phyloP scores from a whole-genome alignment of 2,113 vertebrate genomes.

The Noturus placidus region DNA sequence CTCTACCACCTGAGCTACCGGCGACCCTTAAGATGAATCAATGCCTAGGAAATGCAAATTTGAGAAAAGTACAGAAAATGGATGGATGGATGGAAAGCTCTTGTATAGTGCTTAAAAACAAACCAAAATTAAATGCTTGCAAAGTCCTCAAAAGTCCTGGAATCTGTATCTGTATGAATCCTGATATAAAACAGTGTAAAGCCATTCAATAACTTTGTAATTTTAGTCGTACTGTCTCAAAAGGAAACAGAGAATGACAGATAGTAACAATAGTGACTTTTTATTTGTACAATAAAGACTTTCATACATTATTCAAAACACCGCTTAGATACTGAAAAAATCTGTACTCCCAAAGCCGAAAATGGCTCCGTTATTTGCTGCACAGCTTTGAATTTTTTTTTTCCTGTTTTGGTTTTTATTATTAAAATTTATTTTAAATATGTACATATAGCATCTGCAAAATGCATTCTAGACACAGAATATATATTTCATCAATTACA shows the following conservation, averaged over 20 bases:
- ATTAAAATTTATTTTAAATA: slow-evolving; percentile 82
- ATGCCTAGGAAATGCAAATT: too few species aligned
- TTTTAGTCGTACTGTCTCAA: not conserved
- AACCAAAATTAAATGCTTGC: too few species aligned
- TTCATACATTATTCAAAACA: slow-evolving; percentile 99
- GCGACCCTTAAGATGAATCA: too few species aligned
- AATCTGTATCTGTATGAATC: too few species aligned
- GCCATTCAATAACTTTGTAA: not conserved
- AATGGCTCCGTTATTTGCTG: slow-evolving; percentile 93
- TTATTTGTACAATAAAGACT: slow-evolving; percentile 99
- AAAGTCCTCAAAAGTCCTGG: too few species aligned
- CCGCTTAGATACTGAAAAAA: slow-evolving; percentile 99
- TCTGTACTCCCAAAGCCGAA: slow-evolving; percentile 95
- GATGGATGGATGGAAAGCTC: too few species aligned
- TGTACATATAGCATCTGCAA: slow-evolving; percentile 91
- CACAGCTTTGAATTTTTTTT: slow-evolving; percentile 84
- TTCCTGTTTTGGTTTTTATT: slow-evolving; percentile 77
- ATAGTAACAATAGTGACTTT: slow-evolving; percentile 93
- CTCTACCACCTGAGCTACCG: too few species aligned
- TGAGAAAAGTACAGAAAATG: too few species aligned
- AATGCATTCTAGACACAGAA: slow-evolving; percentile 87
- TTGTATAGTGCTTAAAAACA: too few species aligned
- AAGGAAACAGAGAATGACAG: slow-evolving; percentile 48
- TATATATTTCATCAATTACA: slow-evolving; percentile 78
- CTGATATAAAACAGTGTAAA: not conserved